Conservation (phyloP, 2,797 vertebrate genomes). For the Schizopygopsis pylzovi region DNA sequence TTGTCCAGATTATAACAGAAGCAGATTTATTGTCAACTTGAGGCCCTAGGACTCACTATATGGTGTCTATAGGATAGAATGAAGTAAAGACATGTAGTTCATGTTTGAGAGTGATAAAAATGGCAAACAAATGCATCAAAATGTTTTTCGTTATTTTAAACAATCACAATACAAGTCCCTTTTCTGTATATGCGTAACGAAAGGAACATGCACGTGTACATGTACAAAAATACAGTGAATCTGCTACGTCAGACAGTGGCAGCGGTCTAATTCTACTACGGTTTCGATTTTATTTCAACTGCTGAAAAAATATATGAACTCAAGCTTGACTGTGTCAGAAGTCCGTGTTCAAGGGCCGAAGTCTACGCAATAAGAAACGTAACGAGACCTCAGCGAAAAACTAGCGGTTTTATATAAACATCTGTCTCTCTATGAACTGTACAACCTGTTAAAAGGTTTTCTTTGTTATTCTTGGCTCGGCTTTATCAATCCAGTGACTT, state of each 20-base stretch:
- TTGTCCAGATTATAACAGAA: neutral
- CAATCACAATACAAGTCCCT: constrained; percentile 53
- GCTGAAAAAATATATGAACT: constrained; percentile 54
- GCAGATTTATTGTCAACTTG: constrained; percentile 73
- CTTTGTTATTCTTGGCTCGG: constrained; percentile 38
- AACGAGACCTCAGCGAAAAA: constrained; percentile 47
- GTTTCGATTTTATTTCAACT: constrained; percentile 34
- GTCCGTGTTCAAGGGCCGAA: constrained; percentile 38
- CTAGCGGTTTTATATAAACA: constrained; percentile 68
- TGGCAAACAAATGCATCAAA: constrained; percentile 45
- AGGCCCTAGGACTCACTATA: constrained; percentile 70
- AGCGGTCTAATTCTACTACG: constrained; percentile 67
- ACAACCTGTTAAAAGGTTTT: constrained; percentile 58
- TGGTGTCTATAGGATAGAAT: constrained; percentile 57
- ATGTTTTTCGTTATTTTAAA: constrained; percentile 41
- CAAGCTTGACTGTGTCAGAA: constrained; percentile 41
- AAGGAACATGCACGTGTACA: constrained; percentile 56
- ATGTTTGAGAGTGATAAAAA: constrained; percentile 61
- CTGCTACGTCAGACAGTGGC: constrained; percentile 33
- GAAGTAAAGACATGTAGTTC: constrained; percentile 48
- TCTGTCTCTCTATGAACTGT: constrained; percentile 57
- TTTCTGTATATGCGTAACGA: constrained; percentile 14
- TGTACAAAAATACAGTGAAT: constrained; percentile 40
- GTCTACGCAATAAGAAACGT: constrained; percentile 15
- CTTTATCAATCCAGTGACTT: constrained; percentile 56